Percentiles rank a stretch among this genome's conserved stretches.
These are phyloP conservation scores for Ruditapes philippinarum DNA, from an alignment of 1,140 invertebrate genomes.

Conservation along the genomic window DNA sequence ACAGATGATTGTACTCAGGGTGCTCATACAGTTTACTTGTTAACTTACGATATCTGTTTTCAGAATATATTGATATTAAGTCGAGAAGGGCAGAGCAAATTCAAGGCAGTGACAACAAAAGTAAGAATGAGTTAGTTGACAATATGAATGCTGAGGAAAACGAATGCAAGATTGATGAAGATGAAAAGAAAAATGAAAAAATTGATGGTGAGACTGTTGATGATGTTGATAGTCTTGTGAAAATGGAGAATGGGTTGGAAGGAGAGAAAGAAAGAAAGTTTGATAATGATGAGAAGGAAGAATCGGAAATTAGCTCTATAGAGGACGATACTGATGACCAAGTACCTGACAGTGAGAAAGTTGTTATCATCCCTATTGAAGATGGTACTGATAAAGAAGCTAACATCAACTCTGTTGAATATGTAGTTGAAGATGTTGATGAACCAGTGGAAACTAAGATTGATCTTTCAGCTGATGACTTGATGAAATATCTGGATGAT, in stretches of 20 bases:
- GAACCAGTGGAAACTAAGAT: not conserved
- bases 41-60: too few relatives aligned
- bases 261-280: too few relatives aligned
- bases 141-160: not conserved
- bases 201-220: not conserved
- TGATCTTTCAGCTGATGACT: not conserved
- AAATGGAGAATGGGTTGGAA: not conserved
- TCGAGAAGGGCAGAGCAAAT: not conserved
- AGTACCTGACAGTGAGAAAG: not conserved
- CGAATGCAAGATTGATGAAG: not conserved
- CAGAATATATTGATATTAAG: not conserved
- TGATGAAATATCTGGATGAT: not conserved
- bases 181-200: not conserved
- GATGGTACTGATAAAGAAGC: not conserved
- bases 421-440: too few relatives aligned
- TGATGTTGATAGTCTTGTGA: not conserved
- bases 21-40: too few relatives aligned
- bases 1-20: too few relatives aligned
- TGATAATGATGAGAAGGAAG: not conserved
- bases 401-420: not conserved
- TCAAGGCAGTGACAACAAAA: not conserved
- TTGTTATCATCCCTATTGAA: not conserved
- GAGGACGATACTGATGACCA: not conserved
- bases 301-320: not conserved
- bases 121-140: not conserved